Evolutionary conservation across 2,113 vertebrate genomes (phyloP).

Genomic region (Stictonetta naevosa): DNA sequence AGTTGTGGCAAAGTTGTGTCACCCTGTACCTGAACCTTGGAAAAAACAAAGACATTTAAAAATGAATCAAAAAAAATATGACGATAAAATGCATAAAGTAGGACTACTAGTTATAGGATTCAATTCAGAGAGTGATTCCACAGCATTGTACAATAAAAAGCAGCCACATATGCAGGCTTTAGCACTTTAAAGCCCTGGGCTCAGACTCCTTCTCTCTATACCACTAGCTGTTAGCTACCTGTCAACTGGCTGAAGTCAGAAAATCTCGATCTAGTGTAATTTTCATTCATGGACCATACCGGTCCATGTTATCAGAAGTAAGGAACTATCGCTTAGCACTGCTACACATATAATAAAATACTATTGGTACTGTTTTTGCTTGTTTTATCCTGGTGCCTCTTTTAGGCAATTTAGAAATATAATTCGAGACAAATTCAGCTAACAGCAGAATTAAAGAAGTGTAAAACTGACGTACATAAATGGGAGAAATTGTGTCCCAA

Average conservation of each 20-base stretch:
- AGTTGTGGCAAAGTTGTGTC: not conserved
- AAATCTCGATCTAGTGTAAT: not conserved
- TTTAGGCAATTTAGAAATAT: not conserved
- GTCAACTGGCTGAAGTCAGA: not conserved
- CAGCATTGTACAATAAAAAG: not conserved
- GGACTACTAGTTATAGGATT: not conserved
- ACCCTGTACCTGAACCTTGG: not conserved
- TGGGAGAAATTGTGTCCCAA: not conserved
- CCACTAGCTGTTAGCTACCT: not conserved
- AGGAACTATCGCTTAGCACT: not conserved
- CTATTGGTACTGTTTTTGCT: not conserved
- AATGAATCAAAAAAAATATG: not conserved
- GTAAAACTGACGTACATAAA: not conserved
- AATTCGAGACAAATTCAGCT: not conserved
- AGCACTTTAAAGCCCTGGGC: not conserved
- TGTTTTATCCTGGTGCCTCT: not conserved
- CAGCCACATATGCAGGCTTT: not conserved
- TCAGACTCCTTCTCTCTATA: not conserved
- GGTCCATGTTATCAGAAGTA: fast-evolving
- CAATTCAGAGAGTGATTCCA: not conserved
- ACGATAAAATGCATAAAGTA: not conserved
- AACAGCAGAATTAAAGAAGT: not conserved
- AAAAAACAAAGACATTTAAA: not conserved
- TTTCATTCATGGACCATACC: not conserved
- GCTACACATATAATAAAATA: not conserved